Conservation (phyloP, 1,140 invertebrate species). For the Temnothorax curvispinosus region DNA sequence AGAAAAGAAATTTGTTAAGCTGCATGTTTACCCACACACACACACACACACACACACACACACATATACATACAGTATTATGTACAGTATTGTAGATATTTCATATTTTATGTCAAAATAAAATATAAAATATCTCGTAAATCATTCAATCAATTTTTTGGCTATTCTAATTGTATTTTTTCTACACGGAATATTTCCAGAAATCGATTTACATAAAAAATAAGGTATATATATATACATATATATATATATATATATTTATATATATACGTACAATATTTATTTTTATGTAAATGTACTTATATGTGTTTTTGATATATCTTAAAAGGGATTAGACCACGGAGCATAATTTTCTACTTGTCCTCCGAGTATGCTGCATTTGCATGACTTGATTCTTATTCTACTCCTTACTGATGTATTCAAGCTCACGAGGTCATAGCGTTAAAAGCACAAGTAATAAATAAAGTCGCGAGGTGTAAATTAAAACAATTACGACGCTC, state of each 20-base stretch:
- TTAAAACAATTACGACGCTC: constrained; percentile 38
- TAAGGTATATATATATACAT: background rate
- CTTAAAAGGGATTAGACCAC: background rate
- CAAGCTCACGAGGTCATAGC: background rate
- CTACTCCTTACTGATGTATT: background rate
- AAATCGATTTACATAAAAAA: background rate
- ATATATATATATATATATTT: too few species aligned
- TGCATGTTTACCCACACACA: background rate
- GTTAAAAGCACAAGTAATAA: constrained; percentile 32
- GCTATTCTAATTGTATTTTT: background rate
- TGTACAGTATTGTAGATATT: background rate
- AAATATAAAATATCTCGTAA: background rate
- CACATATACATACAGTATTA: background rate
- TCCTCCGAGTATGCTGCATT: background rate
- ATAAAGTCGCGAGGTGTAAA: constrained; percentile 53
- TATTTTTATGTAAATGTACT: too few species aligned
- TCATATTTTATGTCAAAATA: constrained; percentile 5
- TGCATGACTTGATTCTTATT: constrained; percentile 12
- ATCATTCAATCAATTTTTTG: background rate
- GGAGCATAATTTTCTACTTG: background rate
- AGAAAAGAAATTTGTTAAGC: background rate
- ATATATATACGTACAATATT: too few species aligned
- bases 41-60: background rate
- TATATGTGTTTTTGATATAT: constrained; percentile 1
- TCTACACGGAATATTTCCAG: background rate